These are phyloP conservation scores for Spodoptera frugiperda DNA, from an alignment of 1,140 invertebrate genomes.

Conservation along the genomic window DNA sequence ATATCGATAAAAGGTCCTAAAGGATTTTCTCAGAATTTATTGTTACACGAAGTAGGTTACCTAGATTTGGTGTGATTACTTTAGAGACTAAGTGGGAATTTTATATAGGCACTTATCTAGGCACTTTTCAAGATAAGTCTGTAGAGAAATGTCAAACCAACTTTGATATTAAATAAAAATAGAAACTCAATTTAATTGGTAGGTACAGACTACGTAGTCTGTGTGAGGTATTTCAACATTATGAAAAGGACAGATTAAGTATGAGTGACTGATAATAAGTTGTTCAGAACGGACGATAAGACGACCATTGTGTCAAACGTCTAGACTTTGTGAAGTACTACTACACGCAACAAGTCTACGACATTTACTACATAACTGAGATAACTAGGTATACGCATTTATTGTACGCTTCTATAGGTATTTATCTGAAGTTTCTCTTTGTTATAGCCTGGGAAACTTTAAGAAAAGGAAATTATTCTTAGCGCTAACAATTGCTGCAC, in stretches of 20 bases:
- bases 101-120: too few species aligned
- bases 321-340: conserved; percentile 23
- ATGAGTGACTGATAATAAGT: conserved; percentile 10
- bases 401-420: not conserved
- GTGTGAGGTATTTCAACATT: conserved; percentile 2
- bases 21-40: too few species aligned
- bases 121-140: too few species aligned
- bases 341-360: conserved; percentile 32
- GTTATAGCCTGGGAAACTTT: not conserved
- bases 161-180: too few species aligned
- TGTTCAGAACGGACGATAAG: conserved; percentile 10
- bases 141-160: too few species aligned
- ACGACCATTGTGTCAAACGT: not conserved
- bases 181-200: too few species aligned
- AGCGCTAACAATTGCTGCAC: not conserved
- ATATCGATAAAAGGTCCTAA: too few species aligned
- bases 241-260: not conserved
- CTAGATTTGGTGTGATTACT: too few species aligned
- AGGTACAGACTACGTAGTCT: not conserved
- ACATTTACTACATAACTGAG: conserved; percentile 7
- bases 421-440: not conserved
- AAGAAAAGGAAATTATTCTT: not conserved
- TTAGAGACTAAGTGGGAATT: too few species aligned
- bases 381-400: not conserved
- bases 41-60: too few species aligned